Conservation (phyloP, 92 coral and sea anemone genomes). For the Umimayanthus kanabou region DNA sequence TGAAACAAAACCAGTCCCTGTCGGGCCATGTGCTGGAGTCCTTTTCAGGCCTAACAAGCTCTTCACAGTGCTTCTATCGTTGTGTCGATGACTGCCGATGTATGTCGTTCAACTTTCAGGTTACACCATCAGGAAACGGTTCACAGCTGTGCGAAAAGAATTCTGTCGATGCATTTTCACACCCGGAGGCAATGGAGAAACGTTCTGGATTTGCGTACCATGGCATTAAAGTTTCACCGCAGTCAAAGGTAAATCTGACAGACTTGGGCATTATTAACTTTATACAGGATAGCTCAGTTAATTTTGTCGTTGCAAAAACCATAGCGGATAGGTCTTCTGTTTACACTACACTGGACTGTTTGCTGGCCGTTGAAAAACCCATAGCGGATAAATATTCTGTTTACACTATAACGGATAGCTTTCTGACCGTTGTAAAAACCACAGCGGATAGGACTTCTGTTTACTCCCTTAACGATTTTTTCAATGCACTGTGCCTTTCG, state of each 20-base stretch:
- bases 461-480: no score
- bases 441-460: no score
- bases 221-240: background rate
- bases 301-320: no score
- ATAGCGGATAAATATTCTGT: no score
- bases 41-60: background rate
- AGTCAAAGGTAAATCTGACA: slow-evolving; percentile 1
- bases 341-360: no score
- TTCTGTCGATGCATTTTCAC: background rate
- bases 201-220: slow-evolving; percentile 7
- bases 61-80: slow-evolving; percentile 13
- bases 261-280: background rate
- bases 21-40: background rate
- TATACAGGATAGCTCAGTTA: no score
- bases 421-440: no score
- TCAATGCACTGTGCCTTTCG: no score
- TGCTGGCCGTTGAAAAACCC: no score
- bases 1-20: background rate
- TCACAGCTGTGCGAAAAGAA: slow-evolving; percentile 1
- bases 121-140: background rate
- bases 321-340: no score
- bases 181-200: background rate
- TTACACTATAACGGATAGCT: no score
- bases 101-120: slow-evolving; percentile 9
- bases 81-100: slow-evolving; percentile 18